Conservation (phyloP, 2,888 invertebrate genomes). For the Phymatocera aterrima region DNA sequence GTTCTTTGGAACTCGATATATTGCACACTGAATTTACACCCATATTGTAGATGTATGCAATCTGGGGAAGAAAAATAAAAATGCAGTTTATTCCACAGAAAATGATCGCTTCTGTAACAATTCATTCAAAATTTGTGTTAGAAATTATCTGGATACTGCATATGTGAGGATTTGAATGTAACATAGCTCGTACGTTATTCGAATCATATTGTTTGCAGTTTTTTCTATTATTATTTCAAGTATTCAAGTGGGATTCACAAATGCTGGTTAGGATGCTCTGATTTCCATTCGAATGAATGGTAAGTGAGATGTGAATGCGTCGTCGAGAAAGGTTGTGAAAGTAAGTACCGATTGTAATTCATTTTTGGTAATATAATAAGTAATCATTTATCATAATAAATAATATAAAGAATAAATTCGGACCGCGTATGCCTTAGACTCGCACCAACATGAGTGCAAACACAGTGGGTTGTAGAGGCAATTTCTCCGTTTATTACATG, state of each 20-base stretch:
- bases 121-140: background rate
- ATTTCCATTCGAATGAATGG: background rate
- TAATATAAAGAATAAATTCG: background rate
- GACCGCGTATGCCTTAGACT: slow-evolving; percentile 10
- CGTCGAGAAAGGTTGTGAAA: background rate
- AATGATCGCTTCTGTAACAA: background rate
- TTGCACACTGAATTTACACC: slow-evolving; percentile 8
- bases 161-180: background rate
- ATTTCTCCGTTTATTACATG: background rate
- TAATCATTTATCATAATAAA: background rate
- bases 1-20: background rate
- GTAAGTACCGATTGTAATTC: background rate
- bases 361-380: background rate
- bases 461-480: background rate
- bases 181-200: background rate
- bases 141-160: background rate
- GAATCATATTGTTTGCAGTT: background rate
- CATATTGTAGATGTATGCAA: slow-evolving; percentile 3
- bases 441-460: slow-evolving; percentile 28
- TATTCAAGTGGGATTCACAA: background rate
- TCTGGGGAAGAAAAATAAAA: too few species aligned
- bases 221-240: background rate
- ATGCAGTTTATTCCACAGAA: background rate
- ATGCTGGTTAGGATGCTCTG: background rate
- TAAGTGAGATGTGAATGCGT: background rate